Base-by-base conservation (phyloP, 2,113 vertebrate species). In the Hassar affinis region DNA sequence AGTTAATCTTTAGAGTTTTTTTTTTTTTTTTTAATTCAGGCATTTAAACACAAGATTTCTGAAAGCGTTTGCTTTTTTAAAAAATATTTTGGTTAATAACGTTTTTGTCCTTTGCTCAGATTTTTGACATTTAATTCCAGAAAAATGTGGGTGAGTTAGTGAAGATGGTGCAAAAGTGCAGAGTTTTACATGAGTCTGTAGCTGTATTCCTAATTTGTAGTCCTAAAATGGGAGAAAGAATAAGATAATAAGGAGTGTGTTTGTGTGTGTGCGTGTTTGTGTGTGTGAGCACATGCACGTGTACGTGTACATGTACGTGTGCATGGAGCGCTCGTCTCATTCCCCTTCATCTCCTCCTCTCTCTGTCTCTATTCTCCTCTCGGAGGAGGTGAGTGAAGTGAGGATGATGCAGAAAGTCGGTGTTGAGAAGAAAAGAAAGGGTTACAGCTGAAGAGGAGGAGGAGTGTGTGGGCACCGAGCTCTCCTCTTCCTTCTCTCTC, bases 391-490 rank as follows among this genome's bases (percentile, higher is more conserved):
- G 42, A 72, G 42, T 47, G 14, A 49, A 72, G 62, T 59, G 52
- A 52, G 82, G 78, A 33, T 81, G 35, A 66, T 62, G 30, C 25
- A 61, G 57, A 71, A 56, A 71, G 30, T 45, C 78, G 22, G 61
- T 71, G 78, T 81, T 84, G 88, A 89, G 85, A 83, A 87, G 87
- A 80, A 84, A 89, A 91, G 87, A 86, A 91, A 85, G 91, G 76
- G 51, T 87, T 87, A 75, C 86, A 85, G 88, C 87, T 88, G 88
- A 89, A 79, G 86, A 90, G 92, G 87, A 93, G 91, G 89, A 90
- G 88, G 69, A 72, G 20, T 90, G 91, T 91, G 91, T 90, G 91
- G 92, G 92, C 92, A 89, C 89, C 89, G 85, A 80, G 87, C 90
- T 87, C 81, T 83, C 86, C 91, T 88, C 90, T 85, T 88, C 89